Evolutionary conservation across 2,888 invertebrate genomes (phyloP).

Genomic region (Apoda limacodes): DNA sequence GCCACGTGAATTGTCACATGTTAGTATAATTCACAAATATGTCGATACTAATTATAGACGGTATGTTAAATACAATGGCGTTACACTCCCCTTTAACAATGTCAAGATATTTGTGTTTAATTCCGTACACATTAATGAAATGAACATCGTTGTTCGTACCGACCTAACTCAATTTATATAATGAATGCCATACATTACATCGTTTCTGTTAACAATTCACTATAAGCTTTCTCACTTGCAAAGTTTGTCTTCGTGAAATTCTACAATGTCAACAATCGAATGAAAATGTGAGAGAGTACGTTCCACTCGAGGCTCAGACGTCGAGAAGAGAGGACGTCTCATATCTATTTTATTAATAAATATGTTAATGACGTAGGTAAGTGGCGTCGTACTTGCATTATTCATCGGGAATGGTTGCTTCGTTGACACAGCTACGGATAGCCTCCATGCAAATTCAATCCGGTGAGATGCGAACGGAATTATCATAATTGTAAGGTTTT

Average conservation of each 20-base stretch:
- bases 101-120: slow-evolving; percentile 46
- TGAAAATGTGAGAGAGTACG: neutral
- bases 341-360: slow-evolving; percentile 70
- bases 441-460: slow-evolving; percentile 66
- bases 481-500: slow-evolving; percentile 70
- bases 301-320: slow-evolving; percentile 25
- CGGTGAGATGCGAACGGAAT: slow-evolving; percentile 60
- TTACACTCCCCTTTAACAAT: slow-evolving; percentile 1
- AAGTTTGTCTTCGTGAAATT: slow-evolving; percentile 37
- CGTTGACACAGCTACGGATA: slow-evolving; percentile 67
- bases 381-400: slow-evolving; percentile 58
- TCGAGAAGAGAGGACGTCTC: slow-evolving; percentile 44
- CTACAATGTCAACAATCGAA: slow-evolving; percentile 44
- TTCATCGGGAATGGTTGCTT: slow-evolving; percentile 58
- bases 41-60: too few species aligned
- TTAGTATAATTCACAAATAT: too few species aligned
- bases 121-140: slow-evolving; percentile 57
- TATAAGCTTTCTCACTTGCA: slow-evolving; percentile 38
- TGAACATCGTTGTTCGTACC: slow-evolving; percentile 48
- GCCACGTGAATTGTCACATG: too few species aligned
- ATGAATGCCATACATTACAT: slow-evolving; percentile 65
- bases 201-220: slow-evolving; percentile 52
- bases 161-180: slow-evolving; percentile 62
- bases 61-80: too few species aligned
- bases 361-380: slow-evolving; percentile 66